A percentile compares a stretch with the other conserved stretches of the same genome.
phyloP scores from a whole-genome alignment of 2,888 invertebrate genomes.

The Protodeltote pygarga region DNA sequence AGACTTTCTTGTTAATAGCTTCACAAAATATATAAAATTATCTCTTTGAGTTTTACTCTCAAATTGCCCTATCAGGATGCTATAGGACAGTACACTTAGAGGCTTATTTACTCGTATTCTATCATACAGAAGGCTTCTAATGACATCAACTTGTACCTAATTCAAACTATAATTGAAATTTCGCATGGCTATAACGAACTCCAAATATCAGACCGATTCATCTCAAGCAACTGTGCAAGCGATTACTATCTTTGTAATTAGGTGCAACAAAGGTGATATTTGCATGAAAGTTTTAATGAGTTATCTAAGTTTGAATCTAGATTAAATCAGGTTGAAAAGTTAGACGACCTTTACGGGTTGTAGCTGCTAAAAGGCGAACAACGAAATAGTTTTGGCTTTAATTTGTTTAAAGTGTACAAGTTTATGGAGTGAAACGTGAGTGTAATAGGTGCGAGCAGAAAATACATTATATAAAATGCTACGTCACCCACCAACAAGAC shows the following conservation, averaged over 20 bases:
- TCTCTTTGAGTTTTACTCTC: too few relatives aligned
- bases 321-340: constrained; percentile 28
- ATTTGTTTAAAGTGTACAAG: constrained; percentile 6
- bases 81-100: neutral
- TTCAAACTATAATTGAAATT: constrained; percentile 27
- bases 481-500: too few relatives aligned
- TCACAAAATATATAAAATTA: too few relatives aligned
- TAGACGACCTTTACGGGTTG: constrained; percentile 1
- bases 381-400: constrained; percentile 16
- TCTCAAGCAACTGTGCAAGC: constrained; percentile 1
- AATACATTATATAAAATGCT: too few relatives aligned
- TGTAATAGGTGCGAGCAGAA: too few relatives aligned
- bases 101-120: constrained; percentile 3
- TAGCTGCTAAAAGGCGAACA: constrained; percentile 5
- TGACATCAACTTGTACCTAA: constrained; percentile 12
- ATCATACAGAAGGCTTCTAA: constrained; percentile 3
- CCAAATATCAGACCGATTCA: constrained; percentile 1
- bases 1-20: too few relatives aligned
- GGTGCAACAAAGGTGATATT: constrained; percentile 13
- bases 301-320: constrained; percentile 24
- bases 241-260: constrained; percentile 34
- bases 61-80: too few relatives aligned
- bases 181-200: constrained; percentile 3
- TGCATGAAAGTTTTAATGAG: constrained; percentile 31
- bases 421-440: neutral